A percentile compares a stretch with the other conserved stretches of the same genome.
These are phyloP conservation scores for Solenopsis fugax DNA, from an alignment of 1,140 invertebrate species.

Conservation along the genomic window DNA sequence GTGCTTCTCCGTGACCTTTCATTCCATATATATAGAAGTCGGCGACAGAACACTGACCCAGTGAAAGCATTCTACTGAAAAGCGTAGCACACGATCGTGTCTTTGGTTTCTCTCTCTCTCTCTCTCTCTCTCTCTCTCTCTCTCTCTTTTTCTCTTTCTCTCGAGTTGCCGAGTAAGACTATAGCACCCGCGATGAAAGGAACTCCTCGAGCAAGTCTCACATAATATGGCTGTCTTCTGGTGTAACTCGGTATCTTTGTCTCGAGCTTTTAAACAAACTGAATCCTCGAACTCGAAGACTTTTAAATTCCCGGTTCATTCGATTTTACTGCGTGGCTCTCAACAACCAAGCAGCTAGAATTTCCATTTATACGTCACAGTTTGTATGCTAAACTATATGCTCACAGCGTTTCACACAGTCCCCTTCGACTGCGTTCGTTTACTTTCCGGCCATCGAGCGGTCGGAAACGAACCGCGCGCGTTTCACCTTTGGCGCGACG, in stretches of 20 bases:
- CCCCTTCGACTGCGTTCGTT: slow-evolving; percentile 37
- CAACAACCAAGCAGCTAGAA: background rate
- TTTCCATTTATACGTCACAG: slow-evolving; percentile 26
- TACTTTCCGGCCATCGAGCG: background rate
- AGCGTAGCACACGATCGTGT: slow-evolving; percentile 23
- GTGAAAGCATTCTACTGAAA: slow-evolving; percentile 12
- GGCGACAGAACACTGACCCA: slow-evolving; percentile 39
- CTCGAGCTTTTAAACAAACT: slow-evolving; percentile 12
- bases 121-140: no score
- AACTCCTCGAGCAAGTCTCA: background rate
- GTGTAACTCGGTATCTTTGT: background rate
- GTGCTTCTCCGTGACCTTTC: slow-evolving; percentile 32
- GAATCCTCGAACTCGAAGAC: background rate
- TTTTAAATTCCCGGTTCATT: background rate
- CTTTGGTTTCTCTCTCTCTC: slow-evolving; percentile 32
- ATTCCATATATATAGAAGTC: slow-evolving; percentile 42
- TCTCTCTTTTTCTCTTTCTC: no score
- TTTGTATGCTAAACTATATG: background rate
- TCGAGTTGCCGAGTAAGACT: background rate
- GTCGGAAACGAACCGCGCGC: background rate
- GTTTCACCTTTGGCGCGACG: background rate
- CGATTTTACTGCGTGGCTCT: background rate
- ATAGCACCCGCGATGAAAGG: slow-evolving; percentile 8
- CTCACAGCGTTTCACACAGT: background rate
- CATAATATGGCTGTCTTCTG: slow-evolving; percentile 1